Base-by-base conservation (phyloP, 2,888 invertebrate genomes). In the Epirrhoe tristata region DNA sequence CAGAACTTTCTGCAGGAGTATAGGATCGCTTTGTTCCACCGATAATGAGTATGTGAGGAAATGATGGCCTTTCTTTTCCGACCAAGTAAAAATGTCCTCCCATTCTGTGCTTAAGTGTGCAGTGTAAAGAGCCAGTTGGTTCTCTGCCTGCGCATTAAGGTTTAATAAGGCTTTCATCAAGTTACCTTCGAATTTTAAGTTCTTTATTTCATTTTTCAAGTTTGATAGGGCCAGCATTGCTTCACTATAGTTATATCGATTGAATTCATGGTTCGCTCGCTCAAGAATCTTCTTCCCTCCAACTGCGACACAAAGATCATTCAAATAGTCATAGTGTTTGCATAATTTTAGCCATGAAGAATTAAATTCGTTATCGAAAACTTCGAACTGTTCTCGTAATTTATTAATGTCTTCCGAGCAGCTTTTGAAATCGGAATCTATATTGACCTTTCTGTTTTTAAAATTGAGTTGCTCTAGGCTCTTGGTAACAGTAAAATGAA, bases 71-170 rank as follows among this genome's bases (percentile, higher is more conserved):
- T 83, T 87, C 61, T 83, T 85, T 70, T 91, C 89, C 0, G 86
- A 83, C 93, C 93, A 93, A 39, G 82, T 82, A 63, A 93, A 93
- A 16, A 93, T 85, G 39, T 90, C 88, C 63, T 93, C 91, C 93
- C 92, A 93, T 78, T 93, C 92, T 31, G 85, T 75, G 68, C 91
- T 91, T n/a, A 93, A 71, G 53, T 91, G 87, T 1, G 93, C 91
- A 17, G 81, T 81, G 64, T 89, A 93, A 10, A 93, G 73, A 0
- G 91, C 86, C 3, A 91, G 69, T 74, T 92, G 92, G 60, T 87
- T 91, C 71, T 93, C 90, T 43, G 87, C 83, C 66, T 91, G 89
- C 7, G 83, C 81, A 59, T 79, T 82, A 0, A 93, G 74, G 55
- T 87, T 89, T 0, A 68, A 63, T 17, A 93, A 66, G 0, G 90